Percentiles rank a stretch among this genome's conserved stretches.
These are phyloP conservation scores for Sycophaga agraensis DNA, from an alignment of 1,140 invertebrate species.

Conservation along the genomic window DNA sequence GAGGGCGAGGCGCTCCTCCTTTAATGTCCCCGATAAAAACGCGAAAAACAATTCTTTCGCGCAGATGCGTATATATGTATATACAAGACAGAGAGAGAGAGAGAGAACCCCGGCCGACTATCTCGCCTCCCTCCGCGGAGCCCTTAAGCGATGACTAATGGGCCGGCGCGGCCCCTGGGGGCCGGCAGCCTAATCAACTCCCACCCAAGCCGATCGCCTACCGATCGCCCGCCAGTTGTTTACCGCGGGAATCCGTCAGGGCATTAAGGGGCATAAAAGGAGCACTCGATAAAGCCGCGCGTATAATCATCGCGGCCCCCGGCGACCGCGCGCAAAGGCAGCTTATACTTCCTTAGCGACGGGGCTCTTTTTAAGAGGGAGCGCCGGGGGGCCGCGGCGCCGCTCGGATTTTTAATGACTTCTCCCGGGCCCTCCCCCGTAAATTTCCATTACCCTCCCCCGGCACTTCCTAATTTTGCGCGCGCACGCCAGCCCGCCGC, in stretches of 20 bases:
- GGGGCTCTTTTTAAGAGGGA: constrained; percentile 2
- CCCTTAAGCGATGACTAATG: constrained; percentile 13
- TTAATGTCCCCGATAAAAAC: constrained; percentile 28
- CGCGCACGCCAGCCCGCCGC: not conserved
- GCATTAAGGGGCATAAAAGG: not conserved
- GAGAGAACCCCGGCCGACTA: not conserved
- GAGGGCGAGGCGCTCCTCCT: constrained; percentile 11
- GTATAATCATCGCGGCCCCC: constrained; percentile 6
- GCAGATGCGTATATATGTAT: not conserved
- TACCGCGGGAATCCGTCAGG: not conserved
- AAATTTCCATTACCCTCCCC: constrained; percentile 13
- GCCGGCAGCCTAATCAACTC: not conserved
- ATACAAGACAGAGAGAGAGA: not conserved
- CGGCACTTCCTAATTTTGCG: constrained; percentile 12
- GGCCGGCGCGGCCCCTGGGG: not conserved
- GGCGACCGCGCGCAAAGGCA: not conserved
- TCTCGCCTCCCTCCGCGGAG: constrained; percentile 14
- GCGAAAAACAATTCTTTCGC: constrained; percentile 30
- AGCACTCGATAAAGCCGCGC: not conserved
- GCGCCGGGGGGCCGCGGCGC: too few species aligned
- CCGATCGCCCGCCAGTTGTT: not conserved
- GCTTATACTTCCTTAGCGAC: not conserved
- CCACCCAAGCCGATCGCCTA: not conserved
- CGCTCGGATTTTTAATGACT: constrained; percentile 18
- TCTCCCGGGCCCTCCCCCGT: not conserved